A percentile compares a stretch with the other conserved stretches of the same genome.
phyloP scores from a whole-genome alignment of 53 echinoderm and acorn worm species.

The Apostichopus leukothele region DNA sequence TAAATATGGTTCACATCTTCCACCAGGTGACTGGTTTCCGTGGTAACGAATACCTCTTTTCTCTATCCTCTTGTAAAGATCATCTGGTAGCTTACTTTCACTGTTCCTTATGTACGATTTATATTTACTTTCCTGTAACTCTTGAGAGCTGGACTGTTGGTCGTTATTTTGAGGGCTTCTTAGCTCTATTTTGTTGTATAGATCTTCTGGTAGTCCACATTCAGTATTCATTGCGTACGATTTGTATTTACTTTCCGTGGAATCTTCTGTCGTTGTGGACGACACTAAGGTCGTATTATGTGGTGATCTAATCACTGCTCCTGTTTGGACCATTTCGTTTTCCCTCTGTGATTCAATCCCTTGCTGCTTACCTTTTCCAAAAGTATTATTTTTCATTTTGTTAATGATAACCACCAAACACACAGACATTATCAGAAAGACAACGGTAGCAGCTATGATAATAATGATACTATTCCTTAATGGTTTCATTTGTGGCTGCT shows the following conservation, averaged over 20 bases:
- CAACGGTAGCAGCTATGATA: neutral
- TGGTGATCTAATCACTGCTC: neutral
- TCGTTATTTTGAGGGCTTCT: neutral
- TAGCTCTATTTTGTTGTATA: neutral
- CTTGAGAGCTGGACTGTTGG: neutral
- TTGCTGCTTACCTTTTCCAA: neutral
- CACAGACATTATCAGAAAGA: neutral
- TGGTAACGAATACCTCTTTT: neutral
- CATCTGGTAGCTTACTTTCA: neutral
- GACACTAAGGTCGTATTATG: neutral
- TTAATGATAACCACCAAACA: neutral
- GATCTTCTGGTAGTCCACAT: neutral
- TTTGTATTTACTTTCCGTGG: neutral
- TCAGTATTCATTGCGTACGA: neutral
- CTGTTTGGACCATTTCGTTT: neutral
- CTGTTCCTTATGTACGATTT: neutral
- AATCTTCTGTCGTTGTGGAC: neutral
- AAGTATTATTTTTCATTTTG: neutral
- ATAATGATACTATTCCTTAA: neutral
- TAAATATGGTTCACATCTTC: neutral
- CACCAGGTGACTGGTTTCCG: neutral
- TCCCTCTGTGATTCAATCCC: neutral
- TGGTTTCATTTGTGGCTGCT: neutral
- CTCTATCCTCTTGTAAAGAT: neutral
- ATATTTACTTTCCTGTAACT: neutral